Evolutionary conservation across 1,140 invertebrate genomes (phyloP), one percentile per base, ranked within the genome.

Genomic region (Trissolcus basalis): DNA sequence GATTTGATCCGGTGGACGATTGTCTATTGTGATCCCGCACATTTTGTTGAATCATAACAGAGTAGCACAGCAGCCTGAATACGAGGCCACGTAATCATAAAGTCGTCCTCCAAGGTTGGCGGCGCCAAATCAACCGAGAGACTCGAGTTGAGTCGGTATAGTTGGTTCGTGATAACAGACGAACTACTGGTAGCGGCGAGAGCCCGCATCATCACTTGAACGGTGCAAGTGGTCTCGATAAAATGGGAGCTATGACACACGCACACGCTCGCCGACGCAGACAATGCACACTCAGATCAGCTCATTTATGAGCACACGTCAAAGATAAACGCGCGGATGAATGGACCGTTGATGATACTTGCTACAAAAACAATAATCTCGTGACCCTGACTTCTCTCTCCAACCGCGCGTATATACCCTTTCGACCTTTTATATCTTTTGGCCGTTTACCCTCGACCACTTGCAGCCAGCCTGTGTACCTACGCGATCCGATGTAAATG

Each of bases 221-320:
- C 78, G 70, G 73, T 60, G 79, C 80, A 80, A 81, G 77, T 80
- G 83, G 74, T 72, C 59, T 74, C 74, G 82, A 84, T 84, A 83
- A 85, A 83, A 58, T 81, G 80, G 81, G 71, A 79, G 78, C 73
- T 82, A 81, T 80, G 78, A 81, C 74, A 65, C 79, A 80, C 70
- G 59, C 71, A 64, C 55, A 59, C 6, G 19, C 19, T 27, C 6
- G 19, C 19, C 55, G 43, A 16, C 54, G 15, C 12, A 41, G 12
- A 60, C 45, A 51, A 45, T 45, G 8, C 15, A 63, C 47, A 36
- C 49, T 50, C 32, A 55, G 4, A 3, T 13, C 64, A 36, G 4
- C 4, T 13, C 64, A 36, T 68, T 59, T 68, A 60, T 49, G 60
- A 60, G 54, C 44, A 15, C 16, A 54, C 54, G 59, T 64, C 48